Evolutionary conservation across 2,888 invertebrate genomes (phyloP), one percentile per base, ranked within the genome.

Genomic region (Schrankia costaestrigalis): DNA sequence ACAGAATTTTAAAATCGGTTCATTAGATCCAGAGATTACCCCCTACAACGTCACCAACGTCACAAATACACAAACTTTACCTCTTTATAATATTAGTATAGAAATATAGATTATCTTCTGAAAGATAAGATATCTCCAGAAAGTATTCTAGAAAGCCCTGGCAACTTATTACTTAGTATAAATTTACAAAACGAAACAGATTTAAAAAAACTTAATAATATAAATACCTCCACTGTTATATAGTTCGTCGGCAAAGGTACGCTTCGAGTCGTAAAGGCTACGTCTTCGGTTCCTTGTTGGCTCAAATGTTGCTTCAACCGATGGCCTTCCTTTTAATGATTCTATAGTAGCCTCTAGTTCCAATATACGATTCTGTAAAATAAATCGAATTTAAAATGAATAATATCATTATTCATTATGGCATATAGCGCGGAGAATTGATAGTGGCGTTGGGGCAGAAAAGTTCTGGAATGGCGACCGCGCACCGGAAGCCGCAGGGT

Each of bases 211-310:
- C 3, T 11, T 8, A 3, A 19, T 2, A 8, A 2, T n/a, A 26
- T 19, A n/a, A n/a, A 37, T 38, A 55, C 74, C 72, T 38, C 54
- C 56, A 22, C 30, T 30, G 2, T 46, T 46, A 10, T 57, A 46
- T 39, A 53, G 56, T 32, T 59, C 60, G 14, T 71, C 78, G 0
- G 52, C 45, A 35, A 76, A 66, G 26, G 61, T 43, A 25, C 83
- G 63, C 33, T 70, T 76, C 0, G 80, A 74, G 45, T 84, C 83
- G 48, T 78, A 67, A 1, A 82, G 42, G 34, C 82, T 82, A 40
- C 76, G 84, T 1, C 85, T 64, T 1, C 83, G 72, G 1, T 69
- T 63, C 1, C 78, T 68, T 9, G 71, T 50, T 1, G 57, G 29
- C 5, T 73, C 74, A 0, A 55, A 35, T 6, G 55, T 48, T 0